Conservation (phyloP, 1,140 invertebrate species). For the Drosophila nannoptera region DNA sequence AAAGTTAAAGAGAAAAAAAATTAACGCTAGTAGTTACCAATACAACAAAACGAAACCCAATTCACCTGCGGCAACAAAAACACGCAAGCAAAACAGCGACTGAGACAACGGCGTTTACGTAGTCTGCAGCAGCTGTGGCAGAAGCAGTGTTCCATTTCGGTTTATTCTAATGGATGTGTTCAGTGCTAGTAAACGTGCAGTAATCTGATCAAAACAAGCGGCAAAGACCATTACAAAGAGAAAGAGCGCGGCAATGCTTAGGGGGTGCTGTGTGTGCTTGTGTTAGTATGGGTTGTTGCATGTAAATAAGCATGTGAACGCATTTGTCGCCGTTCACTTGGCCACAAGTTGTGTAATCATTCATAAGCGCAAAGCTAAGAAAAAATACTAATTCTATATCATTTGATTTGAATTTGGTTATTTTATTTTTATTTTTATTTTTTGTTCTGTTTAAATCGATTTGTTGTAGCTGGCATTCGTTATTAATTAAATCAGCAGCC, state of each 20-base stretch:
- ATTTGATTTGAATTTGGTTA: constrained; percentile 61
- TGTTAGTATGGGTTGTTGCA: constrained; percentile 6
- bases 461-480: constrained; percentile 76
- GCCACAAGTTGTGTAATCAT: constrained; percentile 51
- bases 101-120: neutral
- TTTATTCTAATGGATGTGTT: neutral
- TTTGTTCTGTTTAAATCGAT: constrained; percentile 63
- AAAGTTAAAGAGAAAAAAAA: constrained; percentile 1
- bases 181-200: constrained; percentile 28
- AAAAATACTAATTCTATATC: constrained; percentile 62
- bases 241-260: neutral
- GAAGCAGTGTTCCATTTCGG: constrained; percentile 1
- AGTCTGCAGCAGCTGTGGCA: constrained; percentile 6
- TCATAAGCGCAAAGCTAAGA: constrained; percentile 29
- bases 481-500: constrained; percentile 72
- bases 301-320: constrained; percentile 34
- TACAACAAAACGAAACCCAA: constrained; percentile 7
- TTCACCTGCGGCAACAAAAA: constrained; percentile 30
- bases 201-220: constrained; percentile 38
- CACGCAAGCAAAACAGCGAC: constrained; percentile 49
- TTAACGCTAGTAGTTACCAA: constrained; percentile 19
- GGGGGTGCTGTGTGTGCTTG: neutral
- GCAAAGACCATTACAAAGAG: neutral
- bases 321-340: constrained; percentile 39
- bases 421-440: constrained; percentile 25